A percentile compares a stretch with the other conserved stretches of the same genome.
These are phyloP conservation scores for Odocoileus hemionus DNA, from an alignment of 2,113 vertebrate species.

Conservation along the genomic window DNA sequence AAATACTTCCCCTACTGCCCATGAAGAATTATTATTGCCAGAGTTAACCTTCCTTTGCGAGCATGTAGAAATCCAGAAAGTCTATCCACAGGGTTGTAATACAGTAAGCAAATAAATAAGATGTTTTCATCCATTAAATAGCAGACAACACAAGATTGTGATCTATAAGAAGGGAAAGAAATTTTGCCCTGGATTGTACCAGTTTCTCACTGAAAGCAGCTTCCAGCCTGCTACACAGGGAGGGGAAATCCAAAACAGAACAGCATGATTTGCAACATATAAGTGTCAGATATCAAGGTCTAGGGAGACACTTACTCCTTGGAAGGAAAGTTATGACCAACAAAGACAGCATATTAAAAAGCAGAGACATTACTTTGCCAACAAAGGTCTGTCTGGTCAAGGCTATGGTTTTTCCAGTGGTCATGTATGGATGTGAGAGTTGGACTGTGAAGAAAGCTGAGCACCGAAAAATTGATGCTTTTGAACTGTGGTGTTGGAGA, in stretches of 20 bases:
- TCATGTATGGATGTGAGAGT: too few species aligned
- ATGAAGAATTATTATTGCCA: neutral
- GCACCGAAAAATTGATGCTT: too few species aligned
- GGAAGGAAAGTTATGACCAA: too few species aligned
- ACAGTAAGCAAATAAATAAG: neutral
- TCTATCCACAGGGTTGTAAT: neutral
- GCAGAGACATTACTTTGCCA: too few species aligned
- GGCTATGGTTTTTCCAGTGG: too few species aligned
- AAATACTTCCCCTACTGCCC: neutral
- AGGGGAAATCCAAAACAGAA: neutral
- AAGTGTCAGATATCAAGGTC: neutral
- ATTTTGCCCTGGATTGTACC: neutral
- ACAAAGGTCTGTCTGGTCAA: too few species aligned
- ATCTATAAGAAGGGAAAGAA: neutral
- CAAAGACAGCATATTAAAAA: too few species aligned
- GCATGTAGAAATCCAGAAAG: neutral
- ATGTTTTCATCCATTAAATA: neutral
- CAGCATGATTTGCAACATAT: neutral
- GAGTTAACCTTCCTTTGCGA: neutral
- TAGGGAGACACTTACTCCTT: neutral
- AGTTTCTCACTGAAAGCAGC: neutral
- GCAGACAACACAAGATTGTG: neutral
- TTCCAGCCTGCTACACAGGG: neutral
- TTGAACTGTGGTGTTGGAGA: too few species aligned
- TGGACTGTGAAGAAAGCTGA: too few species aligned